These are phyloP conservation scores for Diadegma fenestrale DNA, from an alignment of 2,888 invertebrate genomes.

Conservation along the genomic window DNA sequence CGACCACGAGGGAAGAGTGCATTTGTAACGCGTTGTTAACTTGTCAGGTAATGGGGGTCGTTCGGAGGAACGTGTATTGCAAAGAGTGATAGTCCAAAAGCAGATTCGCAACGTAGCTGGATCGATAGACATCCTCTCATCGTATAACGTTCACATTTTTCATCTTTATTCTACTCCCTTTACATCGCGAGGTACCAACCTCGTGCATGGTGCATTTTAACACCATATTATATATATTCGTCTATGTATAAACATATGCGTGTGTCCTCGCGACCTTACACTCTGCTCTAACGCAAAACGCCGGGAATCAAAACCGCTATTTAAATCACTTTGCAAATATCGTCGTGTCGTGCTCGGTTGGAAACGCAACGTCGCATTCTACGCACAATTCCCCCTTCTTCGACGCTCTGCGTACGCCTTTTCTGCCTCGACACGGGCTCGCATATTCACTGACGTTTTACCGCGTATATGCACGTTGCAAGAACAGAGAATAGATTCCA, in stretches of 20 bases:
- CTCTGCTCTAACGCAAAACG: constrained; percentile 64
- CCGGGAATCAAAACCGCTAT: constrained; percentile 79
- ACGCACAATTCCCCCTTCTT: constrained; percentile 38
- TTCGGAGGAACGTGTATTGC: background rate
- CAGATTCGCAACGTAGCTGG: constrained; percentile 47
- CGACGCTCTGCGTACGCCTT: background rate
- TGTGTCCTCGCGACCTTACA: constrained; percentile 21
- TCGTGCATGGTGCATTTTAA: constrained; percentile 40
- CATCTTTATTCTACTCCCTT: constrained; percentile 14
- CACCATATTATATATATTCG: background rate
- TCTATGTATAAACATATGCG: background rate
- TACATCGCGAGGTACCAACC: constrained; percentile 22
- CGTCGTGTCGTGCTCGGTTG: constrained; percentile 73
- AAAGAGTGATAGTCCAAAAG: constrained; percentile 7
- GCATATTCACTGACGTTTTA: constrained; percentile 21
- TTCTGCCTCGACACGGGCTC: background rate
- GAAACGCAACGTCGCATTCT: constrained; percentile 53
- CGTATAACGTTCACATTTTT: constrained; percentile 4
- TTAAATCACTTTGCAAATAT: constrained; percentile 82
- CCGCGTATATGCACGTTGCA: background rate
- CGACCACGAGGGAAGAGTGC: constrained; percentile 1
- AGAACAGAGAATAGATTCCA: background rate
- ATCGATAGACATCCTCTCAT: constrained; percentile 73
- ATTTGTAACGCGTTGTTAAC: constrained; percentile 81
- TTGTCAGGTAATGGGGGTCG: constrained; percentile 80